Percentiles rank a stretch among this genome's conserved stretches.
Evolutionary conservation across 2,888 invertebrate species (phyloP).

Genomic region (Micropterix aruncella): DNA sequence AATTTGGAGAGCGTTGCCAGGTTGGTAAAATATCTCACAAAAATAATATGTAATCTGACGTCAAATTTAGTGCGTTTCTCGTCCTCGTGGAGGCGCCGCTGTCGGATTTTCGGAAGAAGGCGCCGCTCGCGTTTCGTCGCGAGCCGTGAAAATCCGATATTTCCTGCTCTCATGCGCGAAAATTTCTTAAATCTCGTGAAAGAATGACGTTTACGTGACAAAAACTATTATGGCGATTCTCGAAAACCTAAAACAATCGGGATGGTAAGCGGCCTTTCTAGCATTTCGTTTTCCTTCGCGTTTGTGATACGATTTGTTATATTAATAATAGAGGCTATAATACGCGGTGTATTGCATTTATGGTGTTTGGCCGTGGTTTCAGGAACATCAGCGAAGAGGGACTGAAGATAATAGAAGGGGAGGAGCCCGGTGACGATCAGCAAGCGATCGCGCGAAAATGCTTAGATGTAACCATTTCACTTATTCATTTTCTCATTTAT

Average conservation of each 20-base stretch:
- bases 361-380: conserved; percentile 24
- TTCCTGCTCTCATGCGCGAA: too few species aligned
- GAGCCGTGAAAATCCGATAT: too few species aligned
- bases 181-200: conserved; percentile 15
- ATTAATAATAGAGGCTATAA: conserved; percentile 4
- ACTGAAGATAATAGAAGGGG: conserved; percentile 42
- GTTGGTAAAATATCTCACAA: too few species aligned
- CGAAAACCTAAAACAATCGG: conserved; percentile 48
- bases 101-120: too few species aligned
- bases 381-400: conserved; percentile 66
- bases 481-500: too few species aligned
- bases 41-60: too few species aligned
- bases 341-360: conserved; percentile 12
- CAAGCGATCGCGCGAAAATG: conserved; percentile 49
- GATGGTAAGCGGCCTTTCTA: conserved; percentile 39
- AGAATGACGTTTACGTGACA: conserved; percentile 38
- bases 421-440: conserved; percentile 47
- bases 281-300: background rate
- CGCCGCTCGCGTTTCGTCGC: too few species aligned
- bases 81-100: too few species aligned
- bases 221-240: background rate
- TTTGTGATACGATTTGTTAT: background rate
- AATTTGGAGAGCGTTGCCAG: too few species aligned
- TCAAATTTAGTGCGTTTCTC: too few species aligned
- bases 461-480: conserved; percentile 47